Conservation (phyloP, 2,888 invertebrate genomes). For the Drosophila koepferae region DNA sequence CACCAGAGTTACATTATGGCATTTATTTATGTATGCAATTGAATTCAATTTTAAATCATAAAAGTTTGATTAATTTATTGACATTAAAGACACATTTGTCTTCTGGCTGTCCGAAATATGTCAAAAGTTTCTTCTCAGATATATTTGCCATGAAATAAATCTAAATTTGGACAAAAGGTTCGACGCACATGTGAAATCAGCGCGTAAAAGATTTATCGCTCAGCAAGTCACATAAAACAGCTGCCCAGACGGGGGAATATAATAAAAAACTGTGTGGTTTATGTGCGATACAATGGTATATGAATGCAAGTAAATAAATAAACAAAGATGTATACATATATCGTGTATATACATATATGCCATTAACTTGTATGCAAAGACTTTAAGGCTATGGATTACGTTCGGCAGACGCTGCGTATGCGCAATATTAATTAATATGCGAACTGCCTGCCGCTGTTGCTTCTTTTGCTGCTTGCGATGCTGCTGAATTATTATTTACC, state of each 20-base stretch:
- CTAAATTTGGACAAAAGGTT: slow-evolving; percentile 60
- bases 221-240: slow-evolving; percentile 47
- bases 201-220: slow-evolving; percentile 67
- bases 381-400: slow-evolving; percentile 25
- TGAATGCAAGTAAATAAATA: background rate
- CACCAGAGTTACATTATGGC: background rate
- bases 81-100: slow-evolving; percentile 66
- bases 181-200: slow-evolving; percentile 72
- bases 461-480: slow-evolving; percentile 18
- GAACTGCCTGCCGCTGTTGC: slow-evolving; percentile 21
- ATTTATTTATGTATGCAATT: background rate
- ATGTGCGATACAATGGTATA: slow-evolving; percentile 7
- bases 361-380: slow-evolving; percentile 23
- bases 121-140: slow-evolving; percentile 64
- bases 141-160: slow-evolving; percentile 64
- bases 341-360: background rate
- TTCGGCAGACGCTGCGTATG: slow-evolving; percentile 42
- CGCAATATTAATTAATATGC: slow-evolving; percentile 67
- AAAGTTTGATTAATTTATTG: slow-evolving; percentile 53
- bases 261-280: slow-evolving; percentile 22
- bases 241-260: slow-evolving; percentile 45
- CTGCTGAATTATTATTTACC: slow-evolving; percentile 54
- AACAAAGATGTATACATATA: background rate
- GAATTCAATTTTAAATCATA: slow-evolving; percentile 27
- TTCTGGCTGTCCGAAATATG: slow-evolving; percentile 64